These are phyloP conservation scores for Oncorhynchus clarkii DNA, from an alignment of 2,113 vertebrate species.

Conservation along the genomic window DNA sequence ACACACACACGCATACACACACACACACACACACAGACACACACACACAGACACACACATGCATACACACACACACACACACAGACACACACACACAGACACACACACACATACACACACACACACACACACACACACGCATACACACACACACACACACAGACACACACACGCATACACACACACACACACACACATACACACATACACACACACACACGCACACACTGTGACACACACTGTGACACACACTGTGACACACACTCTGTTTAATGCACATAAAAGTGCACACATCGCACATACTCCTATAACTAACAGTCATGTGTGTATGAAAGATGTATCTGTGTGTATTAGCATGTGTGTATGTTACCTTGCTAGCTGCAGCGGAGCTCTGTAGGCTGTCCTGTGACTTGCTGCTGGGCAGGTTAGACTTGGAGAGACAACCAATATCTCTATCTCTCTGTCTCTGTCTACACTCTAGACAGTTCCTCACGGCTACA, in stretches of 20 bases:
- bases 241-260: too few relatives aligned
- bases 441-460: slow-evolving; percentile 88
- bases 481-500: slow-evolving; percentile 95
- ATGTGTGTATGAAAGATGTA: neutral
- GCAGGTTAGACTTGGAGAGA: slow-evolving; percentile 76
- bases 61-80: slow-evolving; percentile 1
- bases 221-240: too few relatives aligned
- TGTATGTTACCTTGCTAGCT: slow-evolving; percentile 79
- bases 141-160: too few relatives aligned
- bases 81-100: too few relatives aligned
- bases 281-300: neutral
- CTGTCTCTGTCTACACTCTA: slow-evolving; percentile 94
- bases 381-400: slow-evolving; percentile 79
- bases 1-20: slow-evolving; percentile 13
- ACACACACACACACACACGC: too few relatives aligned
- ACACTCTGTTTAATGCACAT: neutral
- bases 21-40: neutral
- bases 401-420: slow-evolving; percentile 87
- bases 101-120: too few relatives aligned
- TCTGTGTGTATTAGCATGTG: too few relatives aligned
- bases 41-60: slow-evolving; percentile 3
- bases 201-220: too few relatives aligned
- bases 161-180: too few relatives aligned
- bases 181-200: too few relatives aligned
- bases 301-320: neutral